Evolutionary conservation across 2,797 vertebrate species (phyloP), one percentile per base, ranked within the genome.

Genomic region (Sibirionetta formosa): DNA sequence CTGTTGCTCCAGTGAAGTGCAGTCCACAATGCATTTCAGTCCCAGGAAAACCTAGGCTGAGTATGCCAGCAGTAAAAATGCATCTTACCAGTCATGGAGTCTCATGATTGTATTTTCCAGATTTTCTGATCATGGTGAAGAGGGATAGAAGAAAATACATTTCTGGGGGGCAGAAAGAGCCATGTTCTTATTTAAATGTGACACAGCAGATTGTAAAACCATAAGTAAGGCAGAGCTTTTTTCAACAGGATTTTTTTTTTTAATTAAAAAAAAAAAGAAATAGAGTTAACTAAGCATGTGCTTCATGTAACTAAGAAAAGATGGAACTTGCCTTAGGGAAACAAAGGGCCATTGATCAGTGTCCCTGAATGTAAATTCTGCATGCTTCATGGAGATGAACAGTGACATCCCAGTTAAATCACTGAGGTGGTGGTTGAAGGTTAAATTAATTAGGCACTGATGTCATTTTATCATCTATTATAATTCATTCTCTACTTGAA

Each of bases 41-140:
- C 66, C 15, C 57, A 46, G 29, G 33, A 69, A 46, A 78, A 27
- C 10, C 3, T 5, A 17, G 26, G 24, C 14, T 40, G 66, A 44
- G 3, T 71, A 15, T 13, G 31, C 36, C 53, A 64, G 48, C 53
- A 73, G 14, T 51, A 31, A 80, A 90, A 73, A 50, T 20, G 18
- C 8, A 2, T 36, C 42, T 76, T 11, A 42, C 1, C 3, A 1
- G 4, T 56, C 3, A 0, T 9, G n/a, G 29, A 31, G 3, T 54
- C 36, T 61, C 40, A 76, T 8, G 0, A 1, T 22, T 33, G 6
- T 61, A 8, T 70, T 81, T 91, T 44, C 38, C 38, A 64, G 38
- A 31, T 64, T 64, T 64, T 64, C 13, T 42, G 29, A 29, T 64
- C 11, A 20, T 19, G 29, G 61, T 20, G 38, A 75, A 68, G 31